Conservation (phyloP, 2,888 invertebrate genomes). For the Acronicta alni region DNA sequence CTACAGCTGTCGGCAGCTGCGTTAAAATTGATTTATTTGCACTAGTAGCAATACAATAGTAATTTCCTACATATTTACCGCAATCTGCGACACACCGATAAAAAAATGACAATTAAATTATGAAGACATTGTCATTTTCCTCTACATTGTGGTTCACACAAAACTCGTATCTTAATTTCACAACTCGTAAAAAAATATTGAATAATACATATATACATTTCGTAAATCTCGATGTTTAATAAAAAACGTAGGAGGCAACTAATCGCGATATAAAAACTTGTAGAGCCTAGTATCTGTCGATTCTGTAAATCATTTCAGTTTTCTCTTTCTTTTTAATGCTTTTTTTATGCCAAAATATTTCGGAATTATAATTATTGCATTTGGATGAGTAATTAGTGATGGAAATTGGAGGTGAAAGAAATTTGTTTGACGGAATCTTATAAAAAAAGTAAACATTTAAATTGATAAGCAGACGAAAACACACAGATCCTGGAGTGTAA, state of each 20-base stretch:
- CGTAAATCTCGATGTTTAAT: constrained; percentile 22
- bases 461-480: too few relatives aligned
- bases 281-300: background rate
- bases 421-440: too few relatives aligned
- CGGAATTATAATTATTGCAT: too few relatives aligned
- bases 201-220: constrained; percentile 47
- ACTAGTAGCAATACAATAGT: constrained; percentile 9
- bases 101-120: constrained; percentile 4
- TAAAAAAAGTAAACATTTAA: too few relatives aligned
- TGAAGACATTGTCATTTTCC: constrained; percentile 11
- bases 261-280: background rate
- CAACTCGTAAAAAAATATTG: constrained; percentile 27
- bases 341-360: too few relatives aligned
- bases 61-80: constrained; percentile 10
- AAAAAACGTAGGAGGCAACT: constrained; percentile 11
- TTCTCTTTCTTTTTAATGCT: too few relatives aligned
- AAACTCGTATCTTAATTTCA: constrained; percentile 33
- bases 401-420: too few relatives aligned
- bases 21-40: constrained; percentile 7
- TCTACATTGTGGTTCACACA: constrained; percentile 3
- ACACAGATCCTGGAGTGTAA: background rate
- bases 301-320: too few relatives aligned
- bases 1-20: background rate
- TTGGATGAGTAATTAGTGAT: too few relatives aligned
- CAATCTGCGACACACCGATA: background rate